Base-by-base conservation (phyloP, 92 coral and sea anemone species). In the Hydrozoanthus gracilis region DNA sequence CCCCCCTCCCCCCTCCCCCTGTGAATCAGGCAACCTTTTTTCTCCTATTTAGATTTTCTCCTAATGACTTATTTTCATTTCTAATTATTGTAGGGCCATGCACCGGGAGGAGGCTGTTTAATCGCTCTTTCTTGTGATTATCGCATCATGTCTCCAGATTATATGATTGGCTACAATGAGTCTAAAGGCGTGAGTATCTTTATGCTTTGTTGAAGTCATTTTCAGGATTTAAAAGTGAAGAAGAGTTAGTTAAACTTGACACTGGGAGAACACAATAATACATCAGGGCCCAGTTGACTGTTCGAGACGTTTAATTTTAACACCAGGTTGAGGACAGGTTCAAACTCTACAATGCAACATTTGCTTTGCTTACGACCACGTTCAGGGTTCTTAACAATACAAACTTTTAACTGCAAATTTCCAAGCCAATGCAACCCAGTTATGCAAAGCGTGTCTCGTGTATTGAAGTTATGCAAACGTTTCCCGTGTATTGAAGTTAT, bases 31-130 rank as follows among this genome's bases (percentile, higher is more conserved):
- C 15, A 7, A 58, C 15, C 12, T 0, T 58, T 58, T 11, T 11
- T 5, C 15, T 48, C 35, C 6, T 11, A 49, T 46, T 39, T 15
- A 44, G 51, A 72, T 48, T 48, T 2, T 4, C 20, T 51, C 11
- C n/a, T 17, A 51, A 20, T 13, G 10, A 76, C 4, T 14, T 14
- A 48, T 4, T 61, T 44, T 3, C 9, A 16, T 18, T 76, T 8
- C 18, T n/a, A 13, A 9, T 9, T 69, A 46, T 17, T 47, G n/a
- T 71, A 92, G 95, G 95, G 93, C 50, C 88, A 89, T 48, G 87
- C 91, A 48, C 93, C 92, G 10, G 95, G 93, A 56, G 95, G 95
- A 64, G 95, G 95, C 16, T 92, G 95, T 86, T 87, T 92, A 13
- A 73, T 92, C 17, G 93, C 95, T 10, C 58, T 90, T 88, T 79